A percentile compares a stretch with the other conserved stretches of the same genome.
Conservation (phyloP, 2,797 vertebrate genomes). For the Sebastes flavidus region DNA sequence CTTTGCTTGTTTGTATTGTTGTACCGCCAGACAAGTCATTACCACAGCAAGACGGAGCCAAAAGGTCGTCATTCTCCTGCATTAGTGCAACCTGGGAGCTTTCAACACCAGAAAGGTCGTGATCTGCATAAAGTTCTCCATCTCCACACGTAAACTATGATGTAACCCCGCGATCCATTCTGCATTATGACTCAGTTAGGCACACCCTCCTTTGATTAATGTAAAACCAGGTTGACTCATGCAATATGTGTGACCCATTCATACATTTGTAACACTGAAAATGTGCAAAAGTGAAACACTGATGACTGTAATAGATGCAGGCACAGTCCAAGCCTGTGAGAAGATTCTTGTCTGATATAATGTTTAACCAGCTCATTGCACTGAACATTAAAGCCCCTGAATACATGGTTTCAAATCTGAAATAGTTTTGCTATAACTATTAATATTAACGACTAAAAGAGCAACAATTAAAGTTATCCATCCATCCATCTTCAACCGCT, state of each 20-base stretch:
- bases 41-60: slow-evolving; percentile 9
- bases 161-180: slow-evolving; percentile 12
- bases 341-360: not conserved
- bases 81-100: slow-evolving; percentile 25
- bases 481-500: too few relatives aligned
- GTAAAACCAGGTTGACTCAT: not conserved
- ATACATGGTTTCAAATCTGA: not conserved
- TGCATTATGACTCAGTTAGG: not conserved
- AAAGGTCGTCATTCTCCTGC: slow-evolving; percentile 31
- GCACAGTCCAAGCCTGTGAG: not conserved
- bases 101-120: slow-evolving; percentile 42
- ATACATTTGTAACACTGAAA: not conserved
- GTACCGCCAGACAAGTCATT: slow-evolving; percentile 32
- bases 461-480: not conserved
- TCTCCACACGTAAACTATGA: not conserved
- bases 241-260: not conserved
- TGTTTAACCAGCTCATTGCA: not conserved
- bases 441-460: not conserved
- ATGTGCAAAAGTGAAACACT: not conserved
- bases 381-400: not conserved
- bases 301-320: not conserved
- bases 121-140: slow-evolving; percentile 44
- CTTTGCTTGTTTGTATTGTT: slow-evolving; percentile 45
- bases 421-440: not conserved
- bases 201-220: not conserved